Evolutionary conservation across 1,140 invertebrate species (phyloP), one percentile per base, ranked within the genome.

Genomic region (Andrena cerasifolii): DNA sequence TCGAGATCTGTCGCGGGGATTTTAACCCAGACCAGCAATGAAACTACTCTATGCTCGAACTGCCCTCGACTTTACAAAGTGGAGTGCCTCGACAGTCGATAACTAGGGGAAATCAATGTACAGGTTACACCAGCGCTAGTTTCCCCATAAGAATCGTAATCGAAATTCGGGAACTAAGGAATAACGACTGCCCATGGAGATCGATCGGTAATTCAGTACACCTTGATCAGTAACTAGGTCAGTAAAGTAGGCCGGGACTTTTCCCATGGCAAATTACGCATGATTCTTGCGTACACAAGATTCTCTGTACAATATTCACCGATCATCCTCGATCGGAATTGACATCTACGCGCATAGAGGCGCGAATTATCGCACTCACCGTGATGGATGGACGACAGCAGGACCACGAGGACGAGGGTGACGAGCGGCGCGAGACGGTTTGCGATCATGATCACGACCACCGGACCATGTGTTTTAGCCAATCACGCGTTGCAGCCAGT

Each of bases 381-480:
- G 67, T 75, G 83, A 70, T 85, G 56, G 28, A 86, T 51, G 18
- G 84, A 65, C 49, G 72, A 66, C 43, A 79, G 51, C 71, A 86
- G 51, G 49, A 86, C 80, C 62, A 82, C 56, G 51, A 85, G 66
- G 78, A 86, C 56, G 56, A 85, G 68, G 72, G 72, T 71, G 84
- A 85, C 70, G 78, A 85, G 78, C 54, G 63, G 71, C 62, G 80
- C 76, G 67, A 85, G 71, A 67, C 63, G 83, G 8, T 79, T 83
- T 79, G 67, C 75, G 66, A 82, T 86, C 84, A 85, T 86, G 84
- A 67, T 86, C 71, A 82, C 65, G 53, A 82, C 77, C 67, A 82
- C 67, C 80, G 84, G 80, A 83, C 67, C 84, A 86, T 86, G 84
- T 85, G 84, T 82, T 73, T 71, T 49, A 77, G 45, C 43, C n/a